Evolutionary conservation across 2,888 invertebrate genomes (phyloP), one percentile per base, ranked within the genome.

Genomic region (Oscheius sp.): DNA sequence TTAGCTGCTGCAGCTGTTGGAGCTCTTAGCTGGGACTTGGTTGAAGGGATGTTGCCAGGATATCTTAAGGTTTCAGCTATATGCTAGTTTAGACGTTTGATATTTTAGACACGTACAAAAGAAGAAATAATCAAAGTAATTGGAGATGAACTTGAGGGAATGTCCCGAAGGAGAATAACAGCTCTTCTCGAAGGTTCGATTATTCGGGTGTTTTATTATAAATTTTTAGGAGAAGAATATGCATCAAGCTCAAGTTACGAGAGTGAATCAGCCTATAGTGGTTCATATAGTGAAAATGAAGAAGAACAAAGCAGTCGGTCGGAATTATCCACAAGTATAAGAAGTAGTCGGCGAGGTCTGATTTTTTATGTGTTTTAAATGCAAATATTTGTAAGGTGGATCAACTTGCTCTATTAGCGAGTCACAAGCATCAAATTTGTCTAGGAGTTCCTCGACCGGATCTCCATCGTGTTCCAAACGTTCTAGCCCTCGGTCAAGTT

Each of bases 211-310:
- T 34, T 48, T 48, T 5, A 15, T 23, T 48, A 20, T 48, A 23
- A 12, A 12, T n/a, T 17, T n/a, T 39, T 42, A 58, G 61, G 61
- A 8, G 45, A 61, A 17, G 61, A 61, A 25, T 31, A 31, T 17
- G n/a, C 61, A 10, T 23, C 37, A 31, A 55, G 55, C 39, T 61
- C 61, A 23, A 61, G 45, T 25, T 61, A 42, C 2, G 61, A 61
- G 31, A 45, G 61, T 25, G 42, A 42, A 37, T 33, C 55, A n/a
- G n/a, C n/a, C n/a, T n/a, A n/a, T 17, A 34, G 34, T 33, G 4
- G 31, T 12, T 55, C 34, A n/a, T 5, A 34, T 3, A 20, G 23
- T 20, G 37, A 12, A 20, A 17, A 55, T 33, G 55, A 55, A 5
- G 34, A 55, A 4, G 12, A 42, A 0, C 20, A 42, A n/a, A 8